A percentile compares a stretch with the other conserved stretches of the same genome.
These are phyloP conservation scores for Rhagoletis pomonella DNA, from an alignment of 1,140 invertebrate species.

Conservation along the genomic window DNA sequence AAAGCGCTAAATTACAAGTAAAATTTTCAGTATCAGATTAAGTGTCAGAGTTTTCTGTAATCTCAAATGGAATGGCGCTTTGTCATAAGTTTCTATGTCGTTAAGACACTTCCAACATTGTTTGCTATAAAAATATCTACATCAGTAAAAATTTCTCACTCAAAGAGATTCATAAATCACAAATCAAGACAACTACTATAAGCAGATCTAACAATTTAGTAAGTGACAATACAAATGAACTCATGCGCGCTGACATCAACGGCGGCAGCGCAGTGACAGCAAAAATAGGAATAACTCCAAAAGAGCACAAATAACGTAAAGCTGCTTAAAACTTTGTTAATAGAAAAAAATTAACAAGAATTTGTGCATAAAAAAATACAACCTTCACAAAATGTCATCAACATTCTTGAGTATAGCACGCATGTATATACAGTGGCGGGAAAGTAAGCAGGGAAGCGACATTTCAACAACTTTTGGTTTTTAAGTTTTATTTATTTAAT, in stretches of 20 bases:
- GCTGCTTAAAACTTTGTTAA: not conserved
- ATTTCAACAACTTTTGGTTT: too few relatives aligned
- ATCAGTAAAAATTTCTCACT: not conserved
- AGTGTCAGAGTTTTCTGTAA: too few relatives aligned
- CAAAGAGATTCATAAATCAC: not conserved
- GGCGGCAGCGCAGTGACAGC: not conserved
- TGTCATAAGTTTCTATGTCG: not conserved
- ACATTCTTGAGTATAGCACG: too few relatives aligned
- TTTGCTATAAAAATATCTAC: too few relatives aligned
- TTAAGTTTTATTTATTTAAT: too few relatives aligned
- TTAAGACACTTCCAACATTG: not conserved
- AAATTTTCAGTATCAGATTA: too few relatives aligned
- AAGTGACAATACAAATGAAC: not conserved
- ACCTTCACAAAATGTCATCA: not conserved
- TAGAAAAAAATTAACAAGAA: not conserved
- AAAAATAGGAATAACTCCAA: not conserved
- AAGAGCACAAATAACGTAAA: not conserved
- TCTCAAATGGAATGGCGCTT: not conserved
- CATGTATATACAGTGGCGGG: too few relatives aligned
- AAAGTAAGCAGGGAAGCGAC: too few relatives aligned
- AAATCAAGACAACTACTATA: not conserved
- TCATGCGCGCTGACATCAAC: not conserved
- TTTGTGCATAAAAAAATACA: not conserved
- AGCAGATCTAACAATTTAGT: not conserved
- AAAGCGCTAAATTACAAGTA: too few relatives aligned